Evolutionary conservation across 1,140 invertebrate genomes (phyloP), one percentile per base, ranked within the genome.

Genomic region (Microplitis demolitor): DNA sequence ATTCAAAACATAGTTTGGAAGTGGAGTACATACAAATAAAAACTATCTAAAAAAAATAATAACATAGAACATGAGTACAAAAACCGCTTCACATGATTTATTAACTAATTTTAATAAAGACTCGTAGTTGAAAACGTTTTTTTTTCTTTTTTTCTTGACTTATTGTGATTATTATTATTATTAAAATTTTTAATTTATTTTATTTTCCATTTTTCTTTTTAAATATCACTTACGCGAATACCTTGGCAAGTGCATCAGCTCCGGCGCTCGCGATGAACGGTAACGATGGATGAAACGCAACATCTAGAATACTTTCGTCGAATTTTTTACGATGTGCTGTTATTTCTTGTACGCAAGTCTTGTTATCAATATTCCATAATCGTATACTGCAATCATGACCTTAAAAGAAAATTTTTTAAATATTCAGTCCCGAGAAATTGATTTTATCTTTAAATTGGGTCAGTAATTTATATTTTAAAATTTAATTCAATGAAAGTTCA

Each of bases 271-370:
- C 98, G 83, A 99, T 99, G 87, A 97, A 98, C 72, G 97, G 96
- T 88, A 97, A 95, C 76, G 96, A 94, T 79, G 98, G 97, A 91
- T 99, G 98, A 91, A 99, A 99, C 82, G 98, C 97, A 73, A 99
- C 98, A 87, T 98, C 97, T 83, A 98, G 93, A 88, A 99, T 99
- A 83, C 97, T 96, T 89, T 99, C 98, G 87, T 99, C 98, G 89
- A 98, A 98, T 89, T 99, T 99, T 88, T 99, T 99, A 75, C 98
- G 92, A 89, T 99, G 98, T 75, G 97, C 97, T 54, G 98, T 99
- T 82, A 99, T 99, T 88, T 99, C 98, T 89, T 99, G 97, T 77
- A 99, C 96, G 90, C 98, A 99, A 67, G 96, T 98, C 88, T 97
- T 97, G 88, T 95, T 98, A 88, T 99, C 98, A 87, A 99, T 92